Conservation (phyloP, 2,797 vertebrate genomes). For the Neoniphon sammara region DNA sequence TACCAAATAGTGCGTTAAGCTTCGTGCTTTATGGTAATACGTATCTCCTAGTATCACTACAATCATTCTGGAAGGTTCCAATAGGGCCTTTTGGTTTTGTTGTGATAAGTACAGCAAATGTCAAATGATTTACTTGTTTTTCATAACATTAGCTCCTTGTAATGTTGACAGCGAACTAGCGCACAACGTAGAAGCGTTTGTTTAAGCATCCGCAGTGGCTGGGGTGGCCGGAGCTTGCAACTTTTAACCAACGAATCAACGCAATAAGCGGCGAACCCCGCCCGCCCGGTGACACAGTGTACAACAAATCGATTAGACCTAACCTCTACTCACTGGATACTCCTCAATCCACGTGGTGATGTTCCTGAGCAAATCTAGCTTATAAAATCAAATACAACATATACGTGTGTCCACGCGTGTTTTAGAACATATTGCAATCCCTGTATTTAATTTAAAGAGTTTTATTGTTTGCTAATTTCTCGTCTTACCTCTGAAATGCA, state of each 20-base stretch:
- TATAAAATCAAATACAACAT: rapidly evolving
- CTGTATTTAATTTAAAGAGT: rapidly evolving
- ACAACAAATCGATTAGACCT: background rate
- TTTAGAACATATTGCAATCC: rapidly evolving
- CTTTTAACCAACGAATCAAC: rapidly evolving
- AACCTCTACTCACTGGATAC: background rate
- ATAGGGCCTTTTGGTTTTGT: too few species aligned
- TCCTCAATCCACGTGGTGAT: conserved; percentile 66
- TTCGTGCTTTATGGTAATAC: too few species aligned
- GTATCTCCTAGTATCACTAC: too few species aligned
- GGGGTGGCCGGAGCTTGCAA: background rate
- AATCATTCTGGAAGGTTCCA: too few species aligned
- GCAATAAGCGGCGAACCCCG: background rate
- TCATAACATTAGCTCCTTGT: background rate
- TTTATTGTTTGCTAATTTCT: background rate
- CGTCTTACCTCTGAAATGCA: conserved; percentile 59
- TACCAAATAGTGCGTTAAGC: too few species aligned
- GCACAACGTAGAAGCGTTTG: background rate
- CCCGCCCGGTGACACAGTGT: rapidly evolving
- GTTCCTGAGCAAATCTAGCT: background rate
- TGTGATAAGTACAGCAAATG: too few species aligned
- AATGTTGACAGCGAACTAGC: background rate
- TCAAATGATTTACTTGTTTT: too few species aligned
- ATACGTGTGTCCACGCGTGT: background rate
- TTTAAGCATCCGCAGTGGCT: rapidly evolving